A percentile compares a stretch with the other conserved stretches of the same genome.
Evolutionary conservation across 2,113 vertebrate species (phyloP).

Genomic region (Rhinogobius similis): DNA sequence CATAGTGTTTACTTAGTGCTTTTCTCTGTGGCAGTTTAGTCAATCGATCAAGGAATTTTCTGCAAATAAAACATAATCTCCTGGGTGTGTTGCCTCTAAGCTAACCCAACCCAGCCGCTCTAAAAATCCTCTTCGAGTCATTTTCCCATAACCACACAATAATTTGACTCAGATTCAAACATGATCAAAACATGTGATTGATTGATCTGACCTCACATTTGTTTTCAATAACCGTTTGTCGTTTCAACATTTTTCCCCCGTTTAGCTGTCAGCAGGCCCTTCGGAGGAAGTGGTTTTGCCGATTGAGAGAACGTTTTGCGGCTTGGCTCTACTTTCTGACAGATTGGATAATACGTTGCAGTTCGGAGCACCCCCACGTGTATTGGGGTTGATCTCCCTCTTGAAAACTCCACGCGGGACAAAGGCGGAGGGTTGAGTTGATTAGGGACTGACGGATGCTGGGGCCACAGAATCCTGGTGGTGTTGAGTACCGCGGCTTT

Average conservation of each 20-base stretch:
- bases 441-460: constrained; percentile 72
- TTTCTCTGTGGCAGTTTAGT: neutral
- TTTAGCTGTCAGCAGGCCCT: constrained; percentile 21
- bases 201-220: neutral
- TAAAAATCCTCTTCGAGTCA: neutral
- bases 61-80: neutral
- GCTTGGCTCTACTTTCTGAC: constrained; percentile 63
- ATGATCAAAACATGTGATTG: neutral
- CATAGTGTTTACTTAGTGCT: neutral
- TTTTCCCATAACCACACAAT: neutral
- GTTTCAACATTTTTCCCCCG: constrained; percentile 22
- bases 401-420: constrained; percentile 65
- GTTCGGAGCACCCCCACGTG: constrained; percentile 44
- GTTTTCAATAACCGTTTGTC: constrained; percentile 12
- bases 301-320: constrained; percentile 50
- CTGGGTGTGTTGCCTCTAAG: neutral
- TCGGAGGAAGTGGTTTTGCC: constrained; percentile 52
- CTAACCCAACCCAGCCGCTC: neutral
- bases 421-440: constrained; percentile 65
- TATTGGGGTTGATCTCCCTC: constrained; percentile 54
- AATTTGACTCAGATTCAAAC: neutral
- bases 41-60: neutral
- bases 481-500: constrained; percentile 66
- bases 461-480: constrained; percentile 64
- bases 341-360: constrained; percentile 61